A percentile compares a stretch with the other conserved stretches of the same genome.
These are phyloP conservation scores for Hypothenemus hampei DNA, from an alignment of 1,140 invertebrate species.

Conservation along the genomic window DNA sequence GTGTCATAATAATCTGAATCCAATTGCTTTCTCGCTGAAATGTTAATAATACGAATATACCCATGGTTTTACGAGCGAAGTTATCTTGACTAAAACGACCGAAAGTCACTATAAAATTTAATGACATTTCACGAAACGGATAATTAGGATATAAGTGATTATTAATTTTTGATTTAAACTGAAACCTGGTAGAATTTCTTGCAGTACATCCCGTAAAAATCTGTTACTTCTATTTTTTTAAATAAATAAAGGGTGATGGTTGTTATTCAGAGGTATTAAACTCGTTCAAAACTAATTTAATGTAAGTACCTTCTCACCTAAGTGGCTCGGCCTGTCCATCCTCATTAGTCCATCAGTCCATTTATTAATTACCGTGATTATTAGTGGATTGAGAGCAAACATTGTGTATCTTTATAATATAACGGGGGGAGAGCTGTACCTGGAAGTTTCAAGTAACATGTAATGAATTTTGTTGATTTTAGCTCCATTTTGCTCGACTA, in stretches of 20 bases:
- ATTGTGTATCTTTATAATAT: no score
- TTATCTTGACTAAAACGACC: not conserved
- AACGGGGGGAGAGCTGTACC: no score
- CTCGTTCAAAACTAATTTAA: not conserved
- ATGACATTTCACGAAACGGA: not conserved
- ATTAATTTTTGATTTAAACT: slow-evolving; percentile 2
- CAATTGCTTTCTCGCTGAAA: not conserved
- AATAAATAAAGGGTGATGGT: no score
- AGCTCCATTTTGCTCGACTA: no score
- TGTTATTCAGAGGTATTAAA: no score
- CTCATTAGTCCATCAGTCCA: not conserved
- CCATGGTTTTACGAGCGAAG: not conserved
- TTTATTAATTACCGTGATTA: no score
- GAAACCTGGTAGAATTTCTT: no score
- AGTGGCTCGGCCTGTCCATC: not conserved
- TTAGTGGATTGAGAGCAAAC: no score
- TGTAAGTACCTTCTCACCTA: not conserved
- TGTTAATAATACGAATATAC: not conserved
- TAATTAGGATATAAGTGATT: slow-evolving; percentile 7
- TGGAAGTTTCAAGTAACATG: no score
- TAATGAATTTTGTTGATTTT: no score
- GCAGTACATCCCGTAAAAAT: no score
- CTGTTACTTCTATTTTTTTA: no score
- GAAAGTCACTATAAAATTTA: slow-evolving; percentile 2
- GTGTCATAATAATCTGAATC: not conserved